Conservation (phyloP, 2,797 vertebrate species). For the Podarcis lilfordi region DNA sequence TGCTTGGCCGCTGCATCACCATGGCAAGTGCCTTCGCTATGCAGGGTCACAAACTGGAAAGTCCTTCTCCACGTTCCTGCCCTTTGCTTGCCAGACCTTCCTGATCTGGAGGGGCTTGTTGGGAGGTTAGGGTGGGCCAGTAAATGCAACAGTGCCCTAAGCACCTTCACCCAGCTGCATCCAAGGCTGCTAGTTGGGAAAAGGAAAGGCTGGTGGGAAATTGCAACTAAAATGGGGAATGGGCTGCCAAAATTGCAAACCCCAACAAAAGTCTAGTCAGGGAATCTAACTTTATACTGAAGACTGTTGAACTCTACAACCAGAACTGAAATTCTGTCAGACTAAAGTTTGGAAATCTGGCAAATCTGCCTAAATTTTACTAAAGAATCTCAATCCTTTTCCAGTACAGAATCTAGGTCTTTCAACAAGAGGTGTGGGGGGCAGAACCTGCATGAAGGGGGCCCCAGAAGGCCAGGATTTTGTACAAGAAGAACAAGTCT, state of each 20-base stretch:
- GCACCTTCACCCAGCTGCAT: neutral
- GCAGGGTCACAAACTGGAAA: neutral
- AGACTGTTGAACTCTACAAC: neutral
- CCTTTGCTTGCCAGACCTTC: neutral
- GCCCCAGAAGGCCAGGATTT: neutral
- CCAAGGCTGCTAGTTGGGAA: too few species aligned
- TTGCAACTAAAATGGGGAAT: too few species aligned
- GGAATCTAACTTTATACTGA: neutral
- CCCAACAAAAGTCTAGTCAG: neutral
- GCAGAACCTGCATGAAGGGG: neutral
- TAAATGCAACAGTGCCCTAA: neutral
- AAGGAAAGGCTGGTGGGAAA: too few species aligned
- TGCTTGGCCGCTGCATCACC: neutral
- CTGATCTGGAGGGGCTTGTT: too few species aligned
- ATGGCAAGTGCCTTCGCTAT: neutral
- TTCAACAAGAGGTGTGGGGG: neutral
- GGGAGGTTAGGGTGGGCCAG: too few species aligned
- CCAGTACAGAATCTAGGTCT: neutral
- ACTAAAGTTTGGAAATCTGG: neutral
- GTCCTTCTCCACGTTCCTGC: too few species aligned
- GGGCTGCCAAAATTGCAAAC: too few species aligned
- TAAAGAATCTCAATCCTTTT: neutral
- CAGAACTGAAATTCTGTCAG: neutral
- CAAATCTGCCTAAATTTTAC: neutral
- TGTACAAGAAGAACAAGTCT: neutral